Base-by-base conservation (phyloP, 2,113 vertebrate species). In the Lipotes vexillifer region DNA sequence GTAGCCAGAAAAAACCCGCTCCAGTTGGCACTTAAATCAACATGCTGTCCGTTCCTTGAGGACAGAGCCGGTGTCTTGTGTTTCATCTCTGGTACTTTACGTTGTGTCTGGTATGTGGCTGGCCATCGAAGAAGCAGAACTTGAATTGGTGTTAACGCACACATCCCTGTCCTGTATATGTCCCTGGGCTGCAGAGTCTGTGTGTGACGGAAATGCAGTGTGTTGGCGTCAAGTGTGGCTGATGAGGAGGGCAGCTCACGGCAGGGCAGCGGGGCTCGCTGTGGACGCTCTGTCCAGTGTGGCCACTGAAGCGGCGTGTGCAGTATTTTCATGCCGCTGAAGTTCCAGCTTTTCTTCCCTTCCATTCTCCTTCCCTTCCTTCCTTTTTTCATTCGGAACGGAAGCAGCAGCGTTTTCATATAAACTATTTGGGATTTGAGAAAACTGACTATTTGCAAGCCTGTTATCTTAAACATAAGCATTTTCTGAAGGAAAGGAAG, bases 151-250 rank as follows among this genome's bases (percentile, higher is more conserved):
- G 61, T 15, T 44, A 33, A 11, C 25, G 46, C 57, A 36, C 2
- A 1, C 2, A 7, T 41, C 15, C 23, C n/a, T 38, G 21, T 14
- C 0, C 68, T 38, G 1, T 15, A 13, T 33, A 7, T 4, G 21
- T 36, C 27, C 6, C 52, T 0, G 12, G 18, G 52, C 33, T 36
- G 49, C 52, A n/a, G 83, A 17, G 25, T 36, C 38, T 82, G n/a
- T 78, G 55, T 6, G 0, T 5, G 8, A 3, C 0, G 11, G 49
- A 14, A 38, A 14, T 17, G 25, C 0, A 6, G 2, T 41, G 17
- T 83, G 69, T 52, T 23, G 68, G 65, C 6, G 0, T 20, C 6
- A 44, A 4, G 25, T 33, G n/a, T 27, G 25, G 1, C 38, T 68
- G 65, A 2, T 46, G 44, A 6, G 65, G 44, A 6, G 65, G 27